These are phyloP conservation scores for Cisticola juncidis DNA, from an alignment of 2,113 vertebrate species.

Conservation along the genomic window DNA sequence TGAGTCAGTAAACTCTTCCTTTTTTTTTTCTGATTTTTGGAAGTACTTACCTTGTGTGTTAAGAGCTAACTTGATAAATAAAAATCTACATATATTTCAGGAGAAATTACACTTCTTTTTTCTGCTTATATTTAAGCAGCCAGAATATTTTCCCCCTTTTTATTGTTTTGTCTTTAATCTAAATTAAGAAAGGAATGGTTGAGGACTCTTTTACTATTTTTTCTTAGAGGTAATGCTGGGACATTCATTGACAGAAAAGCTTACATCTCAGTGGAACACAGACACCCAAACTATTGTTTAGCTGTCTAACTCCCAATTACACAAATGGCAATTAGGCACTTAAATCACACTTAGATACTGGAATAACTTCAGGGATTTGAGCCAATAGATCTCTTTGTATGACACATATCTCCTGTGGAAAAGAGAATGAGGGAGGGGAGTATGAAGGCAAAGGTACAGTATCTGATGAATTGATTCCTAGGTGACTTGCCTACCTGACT, in stretches of 20 bases:
- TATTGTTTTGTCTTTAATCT: background rate
- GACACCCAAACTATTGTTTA: slow-evolving; percentile 39
- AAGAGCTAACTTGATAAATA: background rate
- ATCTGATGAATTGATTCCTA: background rate
- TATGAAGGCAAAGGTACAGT: background rate
- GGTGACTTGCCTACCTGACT: background rate
- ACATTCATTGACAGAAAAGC: slow-evolving; percentile 8
- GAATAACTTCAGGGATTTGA: slow-evolving; percentile 30
- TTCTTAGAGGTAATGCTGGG: background rate
- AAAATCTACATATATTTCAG: background rate
- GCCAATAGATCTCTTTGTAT: slow-evolving; percentile 13
- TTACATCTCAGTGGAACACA: background rate
- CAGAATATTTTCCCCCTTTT: background rate
- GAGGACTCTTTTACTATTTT: background rate
- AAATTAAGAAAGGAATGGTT: background rate
- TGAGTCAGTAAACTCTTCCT: background rate
- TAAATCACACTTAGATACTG: background rate
- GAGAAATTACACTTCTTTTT: background rate
- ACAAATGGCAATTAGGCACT: slow-evolving; percentile 33
- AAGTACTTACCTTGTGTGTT: background rate
- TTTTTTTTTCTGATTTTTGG: background rate
- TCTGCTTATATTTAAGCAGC: background rate
- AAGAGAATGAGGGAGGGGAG: background rate
- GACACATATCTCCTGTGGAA: background rate
- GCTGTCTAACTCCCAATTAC: slow-evolving; percentile 16